Evolutionary conservation across 1,140 invertebrate genomes (phyloP), one percentile per base, ranked within the genome.

Genomic region (Calephelis virginiensis): DNA sequence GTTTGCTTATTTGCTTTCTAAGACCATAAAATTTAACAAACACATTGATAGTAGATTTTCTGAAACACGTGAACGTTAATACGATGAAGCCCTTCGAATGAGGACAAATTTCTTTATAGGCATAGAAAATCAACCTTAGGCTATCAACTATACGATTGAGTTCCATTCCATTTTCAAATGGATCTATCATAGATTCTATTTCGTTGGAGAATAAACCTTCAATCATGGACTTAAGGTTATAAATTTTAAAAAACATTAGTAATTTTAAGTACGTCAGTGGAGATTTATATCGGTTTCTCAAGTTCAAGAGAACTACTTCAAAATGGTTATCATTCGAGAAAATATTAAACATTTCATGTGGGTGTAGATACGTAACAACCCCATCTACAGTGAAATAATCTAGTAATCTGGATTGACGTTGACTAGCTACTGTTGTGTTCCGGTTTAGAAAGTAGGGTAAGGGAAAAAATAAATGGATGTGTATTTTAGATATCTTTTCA

Each of bases 11-110:
- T 17, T 17, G 17, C 17, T 17, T 17, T 17, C 17, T 17, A 17
- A 17, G 3, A 50, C 14, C 13, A 50, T 6, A 50, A 50, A 61
- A 46, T 45, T n/a, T 28, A 63, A 70, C 60, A 64, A 60, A 48
- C 47, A 67, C 62, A 70, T 61, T 65, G 46, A 63, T 61, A 59
- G 63, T 69, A 79, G 72, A 78, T 75, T 78, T 79, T 71, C 70
- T 71, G 63, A 71, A 68, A 56, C 75, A 81, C 74, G 75, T 80
- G 72, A 73, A 50, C 69, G n/a, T 45, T 82, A 82, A 82, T 82
- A 78, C 73, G 80, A 82, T 82, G 80, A 82, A 78, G 71, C 75
- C 80, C 53, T 68, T 73, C 49, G 14, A 75, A 62, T 69, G 70
- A 78, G 76, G 78, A 65, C 76, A 70, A 61, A 67, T 67, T 72